These are phyloP conservation scores for Dromas ardeola DNA, from an alignment of 2,113 vertebrate genomes.

Conservation along the genomic window DNA sequence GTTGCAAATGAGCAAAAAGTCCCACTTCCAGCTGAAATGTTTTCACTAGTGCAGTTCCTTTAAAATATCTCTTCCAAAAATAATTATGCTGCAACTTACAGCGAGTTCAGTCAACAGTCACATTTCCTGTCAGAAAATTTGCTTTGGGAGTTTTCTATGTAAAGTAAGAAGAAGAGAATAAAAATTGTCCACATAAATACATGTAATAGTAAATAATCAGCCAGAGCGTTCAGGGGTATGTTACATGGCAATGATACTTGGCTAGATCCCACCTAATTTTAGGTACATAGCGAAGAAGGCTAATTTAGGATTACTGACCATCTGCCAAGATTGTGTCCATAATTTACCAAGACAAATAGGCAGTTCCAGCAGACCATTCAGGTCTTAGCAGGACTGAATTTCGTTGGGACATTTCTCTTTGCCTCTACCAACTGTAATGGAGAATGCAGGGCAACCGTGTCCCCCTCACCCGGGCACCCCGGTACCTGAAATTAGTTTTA, in stretches of 20 bases:
- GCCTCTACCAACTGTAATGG: neutral
- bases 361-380: neutral
- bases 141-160: neutral
- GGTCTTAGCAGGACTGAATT: neutral
- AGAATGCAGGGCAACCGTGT: neutral
- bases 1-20: neutral
- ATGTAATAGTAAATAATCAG: neutral
- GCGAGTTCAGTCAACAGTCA: neutral
- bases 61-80: neutral
- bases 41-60: neutral
- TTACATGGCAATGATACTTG: neutral
- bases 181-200: neutral
- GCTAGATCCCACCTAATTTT: neutral
- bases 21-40: neutral
- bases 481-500: neutral
- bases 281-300: neutral
- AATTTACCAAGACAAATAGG: neutral
- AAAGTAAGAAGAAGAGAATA: neutral
- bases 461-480: fast-evolving
- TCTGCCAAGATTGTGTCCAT: neutral
- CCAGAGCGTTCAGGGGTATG: neutral
- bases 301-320: neutral
- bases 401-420: neutral
- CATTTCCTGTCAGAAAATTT: neutral
- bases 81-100: neutral